Base-by-base conservation (phyloP, 2,797 vertebrate genomes). In the Smutsia gigantea region DNA sequence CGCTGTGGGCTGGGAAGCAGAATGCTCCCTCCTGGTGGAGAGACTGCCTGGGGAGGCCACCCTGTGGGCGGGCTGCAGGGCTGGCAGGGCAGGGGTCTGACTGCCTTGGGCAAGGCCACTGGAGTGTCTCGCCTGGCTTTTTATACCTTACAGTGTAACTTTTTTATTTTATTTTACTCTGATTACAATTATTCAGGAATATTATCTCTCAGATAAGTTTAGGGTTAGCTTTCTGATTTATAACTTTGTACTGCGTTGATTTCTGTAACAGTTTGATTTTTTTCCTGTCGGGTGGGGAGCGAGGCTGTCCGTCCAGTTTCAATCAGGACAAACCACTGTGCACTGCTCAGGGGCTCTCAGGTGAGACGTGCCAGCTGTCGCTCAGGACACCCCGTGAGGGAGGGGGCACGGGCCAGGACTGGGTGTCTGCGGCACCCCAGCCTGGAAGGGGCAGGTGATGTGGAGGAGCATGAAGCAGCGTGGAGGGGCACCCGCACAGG, bases 71-170 rank as follows among this genome's bases (percentile, higher is more conserved):
- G 57, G 66, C 87, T 81, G 86, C 94, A 77, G 96, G 97, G 75
- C 93, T 15, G 0, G 90, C 68, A 79, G 97, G 34, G 39, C 21
- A 2, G 25, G 37, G 12, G 72, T 13, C 78, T 53, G 96, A 83
- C 94, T n/a, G 69, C 97, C 71, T 97, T 91, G 63, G 97, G 88
- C 85, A 61, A 90, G 97, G 97, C 95, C 95, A 96, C 97, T 46
- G 95, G 97, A 98, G 98, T 97, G 97, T 97, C 95, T 97, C 72
- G 94, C 97, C 96, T 97, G 98, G 98, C 96, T 98, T 98, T 98
- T 98, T 99, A 97, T 99, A 99, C 97, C 97, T 98, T 98, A 98
- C 0, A 97, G 93, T 98, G 97, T 98, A 98, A 98, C 98, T 98
- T 98, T 99, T 98, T 98, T 98, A 98, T 98, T 97, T 98, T 97